Evolutionary conservation across 1,140 invertebrate genomes (phyloP).

Genomic region (Planococcus citri): DNA sequence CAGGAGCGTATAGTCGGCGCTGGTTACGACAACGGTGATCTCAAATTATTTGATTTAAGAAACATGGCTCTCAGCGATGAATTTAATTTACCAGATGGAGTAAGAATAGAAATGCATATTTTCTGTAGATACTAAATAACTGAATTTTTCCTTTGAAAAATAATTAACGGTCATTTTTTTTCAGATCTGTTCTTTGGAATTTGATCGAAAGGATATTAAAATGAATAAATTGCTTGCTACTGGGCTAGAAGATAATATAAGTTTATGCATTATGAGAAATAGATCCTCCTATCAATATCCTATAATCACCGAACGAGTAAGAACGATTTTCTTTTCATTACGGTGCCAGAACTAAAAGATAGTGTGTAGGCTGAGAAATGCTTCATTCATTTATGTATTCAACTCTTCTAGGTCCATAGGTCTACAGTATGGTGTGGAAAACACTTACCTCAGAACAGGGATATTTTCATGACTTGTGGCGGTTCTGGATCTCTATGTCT

Average conservation of each 20-base stretch:
- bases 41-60: slow-evolving; percentile 89
- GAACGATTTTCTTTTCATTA: neutral
- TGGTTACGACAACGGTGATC: slow-evolving; percentile 93
- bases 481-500: slow-evolving; percentile 74
- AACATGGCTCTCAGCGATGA: slow-evolving; percentile 78
- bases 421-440: slow-evolving; percentile 77
- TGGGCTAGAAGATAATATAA: slow-evolving; percentile 84
- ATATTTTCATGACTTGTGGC: slow-evolving; percentile 83
- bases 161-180: slow-evolving; percentile 25
- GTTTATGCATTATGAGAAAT: slow-evolving; percentile 62
- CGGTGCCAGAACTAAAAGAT: too few species aligned
- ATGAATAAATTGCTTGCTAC: slow-evolving; percentile 93
- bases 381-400: too few species aligned
- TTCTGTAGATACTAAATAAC: neutral
- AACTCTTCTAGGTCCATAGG: slow-evolving; percentile 46
- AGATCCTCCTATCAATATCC: neutral
- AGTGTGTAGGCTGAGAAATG: too few species aligned
- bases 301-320: neutral
- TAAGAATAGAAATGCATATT: slow-evolving; percentile 34
- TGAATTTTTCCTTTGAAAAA: neutral
- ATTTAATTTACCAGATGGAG: slow-evolving; percentile 84
- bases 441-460: slow-evolving; percentile 87
- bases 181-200: slow-evolving; percentile 75
- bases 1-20: slow-evolving; percentile 73
- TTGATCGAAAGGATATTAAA: slow-evolving; percentile 83